Base-by-base conservation (phyloP, 2,888 invertebrate species). In the Ectemnius cavifrons region DNA sequence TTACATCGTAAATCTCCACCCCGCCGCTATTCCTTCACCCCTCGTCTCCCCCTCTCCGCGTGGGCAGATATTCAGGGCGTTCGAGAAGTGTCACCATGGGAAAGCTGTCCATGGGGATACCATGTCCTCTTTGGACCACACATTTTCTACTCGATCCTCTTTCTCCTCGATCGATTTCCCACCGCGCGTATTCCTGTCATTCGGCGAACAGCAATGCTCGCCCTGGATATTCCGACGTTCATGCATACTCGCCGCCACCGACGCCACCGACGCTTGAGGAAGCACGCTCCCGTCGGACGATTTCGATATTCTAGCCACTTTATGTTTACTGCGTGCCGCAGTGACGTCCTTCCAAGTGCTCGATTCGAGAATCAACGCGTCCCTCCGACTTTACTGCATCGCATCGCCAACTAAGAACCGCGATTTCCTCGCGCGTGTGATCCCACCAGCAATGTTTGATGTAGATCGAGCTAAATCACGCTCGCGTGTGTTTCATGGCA, bases 1-100 rank as follows among this genome's bases (percentile, higher is more conserved):
- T 87, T 81, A 79, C 75, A 69, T 82, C 72, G 83, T 86, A 85
- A 84, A 86, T 87, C 80, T 71, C 49, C 63, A 69, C 66, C 61
- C 57, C 71, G 70, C 70, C 57, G 67, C 75, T 64, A 76, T 61
- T 67, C 79, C 82, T 80, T 82, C 84, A 64, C 71, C 65, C 68
- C 45, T 23, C 28, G 49, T 65, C 60, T 63, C 52, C 46, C 57
- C 67, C 46, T 63, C 59, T 16, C 16, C 37, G 11, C 37, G 66
- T 27, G 65, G 18, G 61, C 73, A 64, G 46, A 47, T 18, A 20
- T 16, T 47, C 63, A 70, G 61, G 28, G 59, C 59, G 37, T 37
- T 6, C 5, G 52, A 18, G 16, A 16, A 16, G n/a, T 28, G 23
- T 37, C n/a, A 37, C 13, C 60, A 14, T 60, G 20, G 58, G 8